phyloP scores from a whole-genome alignment of 2,888 invertebrate genomes.

The Tiliacea aurago region DNA sequence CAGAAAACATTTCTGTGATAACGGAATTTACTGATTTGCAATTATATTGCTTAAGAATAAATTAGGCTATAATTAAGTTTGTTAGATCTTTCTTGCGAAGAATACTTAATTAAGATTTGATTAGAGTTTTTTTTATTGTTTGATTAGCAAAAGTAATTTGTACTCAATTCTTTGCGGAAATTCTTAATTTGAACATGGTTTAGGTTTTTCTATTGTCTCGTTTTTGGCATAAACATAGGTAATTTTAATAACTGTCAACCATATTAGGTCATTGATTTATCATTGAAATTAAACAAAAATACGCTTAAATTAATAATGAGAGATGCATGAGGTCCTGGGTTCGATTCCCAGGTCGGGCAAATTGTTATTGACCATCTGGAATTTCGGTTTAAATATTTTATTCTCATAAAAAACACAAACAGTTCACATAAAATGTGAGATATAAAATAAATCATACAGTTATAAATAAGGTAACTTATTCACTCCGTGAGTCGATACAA shows the following conservation, averaged over 20 bases:
- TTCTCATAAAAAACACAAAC: no score
- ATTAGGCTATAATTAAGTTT: conserved; percentile 36
- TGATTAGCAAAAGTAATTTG: conserved; percentile 30
- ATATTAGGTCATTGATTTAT: background rate
- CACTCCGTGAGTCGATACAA: no score
- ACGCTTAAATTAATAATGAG: background rate
- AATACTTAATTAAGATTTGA: conserved; percentile 28
- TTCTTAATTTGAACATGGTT: background rate
- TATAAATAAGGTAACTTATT: no score
- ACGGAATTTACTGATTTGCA: conserved; percentile 27
- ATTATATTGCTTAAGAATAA: conserved; percentile 41
- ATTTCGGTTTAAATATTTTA: no score
- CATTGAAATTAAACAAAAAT: background rate
- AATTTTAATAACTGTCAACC: background rate
- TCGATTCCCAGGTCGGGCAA: no score
- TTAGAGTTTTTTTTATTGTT: conserved; percentile 28
- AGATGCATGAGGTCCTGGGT: no score
- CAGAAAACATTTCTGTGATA: conserved; percentile 4
- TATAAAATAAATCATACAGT: no score
- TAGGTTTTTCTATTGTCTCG: background rate
- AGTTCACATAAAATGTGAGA: no score
- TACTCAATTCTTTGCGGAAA: conserved; percentile 11
- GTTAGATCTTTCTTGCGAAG: conserved; percentile 21
- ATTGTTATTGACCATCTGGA: no score
- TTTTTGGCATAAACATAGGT: background rate